Base-by-base conservation (phyloP, 1,140 invertebrate species). In the Aplysia californica region DNA sequence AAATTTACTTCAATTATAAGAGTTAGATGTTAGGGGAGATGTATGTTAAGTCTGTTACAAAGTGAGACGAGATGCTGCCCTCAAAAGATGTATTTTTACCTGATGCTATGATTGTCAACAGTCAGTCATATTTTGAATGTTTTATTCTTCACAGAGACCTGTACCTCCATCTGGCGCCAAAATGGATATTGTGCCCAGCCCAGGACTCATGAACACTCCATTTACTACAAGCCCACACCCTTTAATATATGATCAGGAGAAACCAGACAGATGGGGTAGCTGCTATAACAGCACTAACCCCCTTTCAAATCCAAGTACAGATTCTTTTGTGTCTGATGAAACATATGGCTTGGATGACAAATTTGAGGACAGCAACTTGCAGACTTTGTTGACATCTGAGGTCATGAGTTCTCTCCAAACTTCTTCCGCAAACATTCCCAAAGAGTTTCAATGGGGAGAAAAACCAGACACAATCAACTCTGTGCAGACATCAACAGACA, bases 181-280 rank as follows among this genome's bases (percentile, higher is more conserved):
- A 33, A 66, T 66, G 58, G 72, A 75, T 66, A 64, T 44, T 66
- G 72, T 75, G 2, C 61, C 72, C 15, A 65, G 72, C 39, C 39
- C 39, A 1, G 31, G 41, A 4, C 20, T 31, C 6, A 18, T 29
- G 1, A 50, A 20, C 15, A 4, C 50, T 10, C 44, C 31, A 1
- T 58, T 36, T 75, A 10, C 38, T 35, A 33, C 61, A 23, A 65
- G 59, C 39, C 61, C 72, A 5, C 26, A 18, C 39, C 21, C 61
- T 35, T 75, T 61, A 31, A 66, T 75, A 20, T 66, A 75, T 66
- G 72, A 75, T 1, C 29, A 2, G 35, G 72, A 75, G n/a, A 75
- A 36, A 55, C 38, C 39, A 61, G 56, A 61, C n/a, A n/a, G n/a
- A 15, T 0, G 2, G 38, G n/a, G 6, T n/a, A 59, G 10, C 21